A percentile compares a stretch with the other conserved stretches of the same genome.
These are phyloP conservation scores for Ahaetulla prasina DNA, from an alignment of 2,113 vertebrate species.

Conservation along the genomic window DNA sequence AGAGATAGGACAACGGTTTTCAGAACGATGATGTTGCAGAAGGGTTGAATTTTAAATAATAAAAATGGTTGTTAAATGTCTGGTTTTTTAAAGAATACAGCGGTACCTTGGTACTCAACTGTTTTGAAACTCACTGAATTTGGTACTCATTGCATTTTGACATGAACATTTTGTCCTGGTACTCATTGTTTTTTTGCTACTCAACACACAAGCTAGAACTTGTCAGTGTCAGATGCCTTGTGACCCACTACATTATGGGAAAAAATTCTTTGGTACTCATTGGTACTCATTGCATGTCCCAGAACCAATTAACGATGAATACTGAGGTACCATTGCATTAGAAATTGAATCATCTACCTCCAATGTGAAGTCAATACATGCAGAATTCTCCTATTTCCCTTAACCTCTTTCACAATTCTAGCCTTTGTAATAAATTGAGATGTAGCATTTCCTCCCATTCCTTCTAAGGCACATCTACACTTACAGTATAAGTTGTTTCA, in stretches of 20 bases:
- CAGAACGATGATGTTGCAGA: not conserved
- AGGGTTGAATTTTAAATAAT: not conserved
- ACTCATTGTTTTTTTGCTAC: not conserved
- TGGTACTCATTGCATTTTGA: not conserved
- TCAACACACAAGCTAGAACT: not conserved
- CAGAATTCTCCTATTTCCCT: not conserved
- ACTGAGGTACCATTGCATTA: not conserved
- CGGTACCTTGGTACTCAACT: not conserved
- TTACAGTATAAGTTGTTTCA: not conserved
- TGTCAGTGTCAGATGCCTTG: not conserved
- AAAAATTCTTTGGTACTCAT: not conserved
- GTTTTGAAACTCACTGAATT: not conserved
- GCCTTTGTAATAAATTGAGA: not conserved
- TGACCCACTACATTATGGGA: not conserved
- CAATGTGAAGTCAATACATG: not conserved
- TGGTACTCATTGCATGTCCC: not conserved
- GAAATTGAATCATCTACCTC: not conserved
- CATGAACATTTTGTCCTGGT: not conserved
- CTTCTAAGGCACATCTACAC: not conserved
- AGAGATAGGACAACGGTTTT: not conserved
- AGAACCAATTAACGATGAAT: not conserved
- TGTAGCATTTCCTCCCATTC: not conserved
- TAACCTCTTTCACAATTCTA: not conserved
- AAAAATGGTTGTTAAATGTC: not conserved
- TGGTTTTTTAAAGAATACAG: not conserved